A percentile compares a stretch with the other conserved stretches of the same genome.
These are phyloP conservation scores for Zaprionus camerounensis DNA, from an alignment of 1,140 invertebrate species.

Conservation along the genomic window DNA sequence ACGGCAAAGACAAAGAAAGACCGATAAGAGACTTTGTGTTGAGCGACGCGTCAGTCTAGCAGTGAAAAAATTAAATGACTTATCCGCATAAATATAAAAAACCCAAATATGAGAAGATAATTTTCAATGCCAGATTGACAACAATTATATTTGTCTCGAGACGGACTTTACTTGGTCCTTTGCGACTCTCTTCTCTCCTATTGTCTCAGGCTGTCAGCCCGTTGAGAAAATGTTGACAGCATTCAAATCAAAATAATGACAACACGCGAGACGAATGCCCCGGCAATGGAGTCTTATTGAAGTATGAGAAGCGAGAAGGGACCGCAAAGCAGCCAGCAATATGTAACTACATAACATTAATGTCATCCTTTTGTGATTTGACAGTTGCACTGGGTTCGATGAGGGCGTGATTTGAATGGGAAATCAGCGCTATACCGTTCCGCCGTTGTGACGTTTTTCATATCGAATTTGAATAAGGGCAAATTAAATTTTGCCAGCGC, in stretches of 20 bases:
- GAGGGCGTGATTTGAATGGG: slow-evolving; percentile 68
- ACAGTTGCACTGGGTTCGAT: slow-evolving; percentile 65
- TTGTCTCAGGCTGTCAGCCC: slow-evolving; percentile 48
- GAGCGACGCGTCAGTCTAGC: slow-evolving; percentile 5
- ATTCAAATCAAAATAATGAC: slow-evolving; percentile 72
- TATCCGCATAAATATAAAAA: slow-evolving; percentile 16
- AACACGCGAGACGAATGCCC: slow-evolving; percentile 34
- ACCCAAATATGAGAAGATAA: slow-evolving; percentile 40
- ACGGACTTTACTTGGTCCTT: not conserved
- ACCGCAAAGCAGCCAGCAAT: slow-evolving; percentile 7
- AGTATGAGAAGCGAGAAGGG: not conserved
- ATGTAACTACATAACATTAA: slow-evolving; percentile 64
- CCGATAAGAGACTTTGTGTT: slow-evolving; percentile 17
- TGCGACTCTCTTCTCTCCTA: not conserved
- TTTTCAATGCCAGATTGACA: slow-evolving; percentile 64
- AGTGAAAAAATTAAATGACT: slow-evolving; percentile 38
- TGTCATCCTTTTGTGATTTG: slow-evolving; percentile 72
- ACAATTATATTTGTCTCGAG: slow-evolving; percentile 65
- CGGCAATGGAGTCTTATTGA: slow-evolving; percentile 20
- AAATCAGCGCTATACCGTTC: slow-evolving; percentile 61
- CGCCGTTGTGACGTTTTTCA: slow-evolving; percentile 12
- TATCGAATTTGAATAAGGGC: slow-evolving; percentile 16
- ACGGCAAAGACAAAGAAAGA: not conserved
- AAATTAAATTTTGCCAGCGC: slow-evolving; percentile 60
- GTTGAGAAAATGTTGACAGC: slow-evolving; percentile 75